phyloP scores from a whole-genome alignment of 2,113 vertebrate genomes.

The Triplophysa dalaica region DNA sequence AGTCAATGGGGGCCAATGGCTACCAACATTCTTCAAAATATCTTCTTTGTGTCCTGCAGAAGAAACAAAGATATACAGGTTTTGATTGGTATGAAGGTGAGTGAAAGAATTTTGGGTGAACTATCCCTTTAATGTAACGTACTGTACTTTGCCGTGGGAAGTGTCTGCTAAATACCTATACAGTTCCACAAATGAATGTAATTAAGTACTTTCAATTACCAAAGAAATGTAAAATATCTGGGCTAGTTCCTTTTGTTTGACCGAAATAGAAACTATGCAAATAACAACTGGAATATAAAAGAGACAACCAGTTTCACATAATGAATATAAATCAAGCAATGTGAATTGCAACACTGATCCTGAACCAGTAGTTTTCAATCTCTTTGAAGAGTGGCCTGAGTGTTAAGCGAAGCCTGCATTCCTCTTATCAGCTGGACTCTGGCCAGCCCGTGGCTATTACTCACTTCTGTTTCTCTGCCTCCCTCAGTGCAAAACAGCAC shows the following conservation, averaged over 20 bases:
- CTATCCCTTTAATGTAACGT: neutral
- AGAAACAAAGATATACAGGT: too few species aligned
- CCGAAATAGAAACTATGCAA: constrained; percentile 12
- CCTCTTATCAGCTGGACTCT: constrained; percentile 34
- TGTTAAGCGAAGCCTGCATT: constrained; percentile 26
- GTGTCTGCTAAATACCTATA: neutral
- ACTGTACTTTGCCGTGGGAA: neutral
- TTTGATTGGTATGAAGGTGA: too few species aligned
- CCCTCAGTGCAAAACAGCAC: neutral
- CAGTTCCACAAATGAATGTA: neutral
- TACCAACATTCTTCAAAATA: too few species aligned
- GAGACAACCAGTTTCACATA: neutral
- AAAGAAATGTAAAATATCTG: constrained; percentile 13
- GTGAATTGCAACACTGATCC: neutral
- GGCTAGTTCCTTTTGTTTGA: neutral
- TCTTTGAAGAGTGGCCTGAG: neutral
- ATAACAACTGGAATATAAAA: neutral
- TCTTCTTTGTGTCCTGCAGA: too few species aligned
- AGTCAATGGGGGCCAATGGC: too few species aligned
- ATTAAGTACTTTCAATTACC: neutral
- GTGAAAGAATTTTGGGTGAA: too few species aligned
- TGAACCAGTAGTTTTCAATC: neutral
- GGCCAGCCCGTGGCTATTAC: neutral
- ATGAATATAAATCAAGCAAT: neutral
- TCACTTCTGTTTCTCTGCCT: constrained; percentile 21